Conservation (phyloP, 2,113 vertebrate genomes). For the Cyanoliseus patagonus region DNA sequence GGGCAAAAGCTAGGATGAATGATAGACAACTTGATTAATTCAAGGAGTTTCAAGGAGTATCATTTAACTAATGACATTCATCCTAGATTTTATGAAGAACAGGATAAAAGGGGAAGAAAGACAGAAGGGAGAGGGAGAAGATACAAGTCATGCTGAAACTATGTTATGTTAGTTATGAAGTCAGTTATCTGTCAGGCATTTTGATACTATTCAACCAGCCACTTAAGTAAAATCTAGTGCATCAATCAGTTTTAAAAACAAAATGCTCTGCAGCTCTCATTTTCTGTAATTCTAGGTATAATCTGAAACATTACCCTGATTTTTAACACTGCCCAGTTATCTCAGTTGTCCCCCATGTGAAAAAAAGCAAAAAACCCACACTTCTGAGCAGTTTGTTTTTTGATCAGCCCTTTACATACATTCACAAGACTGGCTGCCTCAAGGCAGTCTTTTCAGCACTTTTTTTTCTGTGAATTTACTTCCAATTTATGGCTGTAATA, state of each 20-base stretch:
- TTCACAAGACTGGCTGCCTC: neutral
- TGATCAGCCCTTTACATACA: neutral
- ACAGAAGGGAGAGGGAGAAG: neutral
- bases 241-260: neutral
- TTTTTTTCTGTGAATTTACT: neutral
- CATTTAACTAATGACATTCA: neutral
- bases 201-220: neutral
- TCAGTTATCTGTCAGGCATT: neutral
- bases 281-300: neutral
- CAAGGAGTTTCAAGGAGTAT: neutral
- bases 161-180: neutral
- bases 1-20: neutral
- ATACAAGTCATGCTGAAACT: neutral
- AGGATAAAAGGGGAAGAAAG: neutral
- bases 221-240: neutral
- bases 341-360: neutral
- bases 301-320: neutral
- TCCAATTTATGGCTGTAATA: neutral
- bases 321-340: neutral
- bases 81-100: neutral
- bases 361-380: rapidly evolving
- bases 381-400: neutral
- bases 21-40: neutral
- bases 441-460: neutral
- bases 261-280: neutral